phyloP scores from a whole-genome alignment of 2,797 vertebrate genomes.

The Rhinichthys osculus region DNA sequence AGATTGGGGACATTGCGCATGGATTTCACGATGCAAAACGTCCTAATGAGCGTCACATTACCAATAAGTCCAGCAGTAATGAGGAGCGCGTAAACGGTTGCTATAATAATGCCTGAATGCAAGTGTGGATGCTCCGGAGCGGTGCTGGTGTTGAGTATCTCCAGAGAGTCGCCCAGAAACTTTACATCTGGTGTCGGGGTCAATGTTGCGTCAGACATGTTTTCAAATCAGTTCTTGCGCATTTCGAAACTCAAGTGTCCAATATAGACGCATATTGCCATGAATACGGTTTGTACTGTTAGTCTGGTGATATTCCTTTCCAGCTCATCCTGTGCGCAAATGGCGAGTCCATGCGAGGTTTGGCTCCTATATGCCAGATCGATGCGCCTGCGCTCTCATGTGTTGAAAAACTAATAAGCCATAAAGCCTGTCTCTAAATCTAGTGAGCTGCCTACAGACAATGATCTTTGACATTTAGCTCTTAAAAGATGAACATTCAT shows the following conservation, averaged over 20 bases:
- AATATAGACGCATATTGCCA: neutral
- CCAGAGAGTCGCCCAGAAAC: constrained; percentile 70
- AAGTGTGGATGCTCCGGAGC: constrained; percentile 69
- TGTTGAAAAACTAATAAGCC: neutral
- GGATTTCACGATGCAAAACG: constrained; percentile 90
- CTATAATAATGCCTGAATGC: constrained; percentile 84
- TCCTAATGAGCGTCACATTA: constrained; percentile 94
- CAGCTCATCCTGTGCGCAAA: constrained; percentile 21
- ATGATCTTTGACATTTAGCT: neutral
- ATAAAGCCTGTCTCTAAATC: neutral
- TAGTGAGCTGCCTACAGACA: neutral
- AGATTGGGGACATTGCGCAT: constrained; percentile 91
- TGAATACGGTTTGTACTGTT: neutral
- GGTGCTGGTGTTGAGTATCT: constrained; percentile 59
- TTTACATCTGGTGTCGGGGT: constrained; percentile 70
- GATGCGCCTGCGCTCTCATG: constrained; percentile 46
- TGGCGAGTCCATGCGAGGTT: constrained; percentile 15
- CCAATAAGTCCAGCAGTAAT: constrained; percentile 88
- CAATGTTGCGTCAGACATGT: constrained; percentile 81
- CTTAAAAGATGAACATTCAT: neutral
- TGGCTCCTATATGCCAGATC: constrained; percentile 1
- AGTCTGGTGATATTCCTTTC: neutral
- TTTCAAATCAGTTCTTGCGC: neutral
- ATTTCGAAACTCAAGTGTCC: neutral
- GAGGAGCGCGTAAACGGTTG: constrained; percentile 87